These are phyloP conservation scores for Xylocopa sonorina DNA, from an alignment of 1,140 invertebrate genomes.

Conservation along the genomic window DNA sequence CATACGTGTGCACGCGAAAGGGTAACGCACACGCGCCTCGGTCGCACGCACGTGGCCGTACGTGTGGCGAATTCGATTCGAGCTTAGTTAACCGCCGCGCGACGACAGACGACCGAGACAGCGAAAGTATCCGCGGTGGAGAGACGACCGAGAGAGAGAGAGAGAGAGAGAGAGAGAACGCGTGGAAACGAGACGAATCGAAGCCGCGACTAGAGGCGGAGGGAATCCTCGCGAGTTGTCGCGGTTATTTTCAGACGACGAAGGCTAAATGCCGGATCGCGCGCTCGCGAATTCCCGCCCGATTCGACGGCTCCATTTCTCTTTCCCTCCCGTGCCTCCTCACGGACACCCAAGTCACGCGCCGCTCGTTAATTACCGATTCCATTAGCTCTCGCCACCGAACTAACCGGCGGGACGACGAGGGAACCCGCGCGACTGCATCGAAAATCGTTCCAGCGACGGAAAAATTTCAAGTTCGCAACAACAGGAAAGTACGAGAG, in stretches of 20 bases:
- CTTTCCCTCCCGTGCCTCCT: slow-evolving; percentile 6
- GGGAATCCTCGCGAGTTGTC: slow-evolving; percentile 68
- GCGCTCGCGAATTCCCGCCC: slow-evolving; percentile 63
- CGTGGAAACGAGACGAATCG: slow-evolving; percentile 11
- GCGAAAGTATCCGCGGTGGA: slow-evolving; percentile 22
- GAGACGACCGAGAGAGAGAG: not conserved
- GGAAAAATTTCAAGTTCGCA: no score
- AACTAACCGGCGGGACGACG: no score
- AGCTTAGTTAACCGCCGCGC: slow-evolving; percentile 47
- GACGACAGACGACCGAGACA: slow-evolving; percentile 34
- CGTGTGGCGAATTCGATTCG: slow-evolving; percentile 51
- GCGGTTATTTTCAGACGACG: slow-evolving; percentile 75
- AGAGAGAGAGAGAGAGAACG: slow-evolving; percentile 7
- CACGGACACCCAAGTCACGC: not conserved
- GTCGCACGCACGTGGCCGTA: slow-evolving; percentile 30
- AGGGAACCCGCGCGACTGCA: no score
- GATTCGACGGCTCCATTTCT: slow-evolving; percentile 60
- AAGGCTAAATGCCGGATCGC: slow-evolving; percentile 72
- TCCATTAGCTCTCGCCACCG: not conserved
- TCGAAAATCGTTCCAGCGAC: no score
- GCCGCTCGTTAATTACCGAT: slow-evolving; percentile 5
- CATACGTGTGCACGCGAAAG: slow-evolving; percentile 39
- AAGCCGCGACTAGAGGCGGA: not conserved
- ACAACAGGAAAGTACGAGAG: no score
- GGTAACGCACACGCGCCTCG: slow-evolving; percentile 25